Percentiles rank a stretch among this genome's conserved stretches.
Evolutionary conservation across 2,797 vertebrate species (phyloP).

Genomic region (Phataginus tetradactyla): DNA sequence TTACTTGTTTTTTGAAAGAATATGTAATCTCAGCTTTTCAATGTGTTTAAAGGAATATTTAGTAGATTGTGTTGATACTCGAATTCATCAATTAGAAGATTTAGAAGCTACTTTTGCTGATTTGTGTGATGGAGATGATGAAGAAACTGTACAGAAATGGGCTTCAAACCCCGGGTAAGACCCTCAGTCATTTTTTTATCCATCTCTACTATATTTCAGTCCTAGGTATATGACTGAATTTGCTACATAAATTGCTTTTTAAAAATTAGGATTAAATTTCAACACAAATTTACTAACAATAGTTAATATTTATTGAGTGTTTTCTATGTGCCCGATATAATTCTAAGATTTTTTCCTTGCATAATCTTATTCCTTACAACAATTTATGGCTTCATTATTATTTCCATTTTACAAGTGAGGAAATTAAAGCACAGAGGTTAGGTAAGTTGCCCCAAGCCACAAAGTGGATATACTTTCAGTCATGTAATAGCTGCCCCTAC

Average conservation of each 20-base stretch:
- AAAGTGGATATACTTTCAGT: background rate
- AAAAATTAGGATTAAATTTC: background rate
- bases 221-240: background rate
- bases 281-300: background rate
- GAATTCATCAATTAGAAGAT: slow-evolving; percentile 94
- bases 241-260: background rate
- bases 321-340: background rate
- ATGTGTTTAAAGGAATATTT: slow-evolving; percentile 86
- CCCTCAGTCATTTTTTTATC: background rate
- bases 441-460: background rate
- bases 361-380: background rate
- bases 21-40: slow-evolving; percentile 52
- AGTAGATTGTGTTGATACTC: slow-evolving; percentile 92
- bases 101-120: slow-evolving; percentile 96
- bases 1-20: slow-evolving; percentile 44
- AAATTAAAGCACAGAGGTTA: background rate
- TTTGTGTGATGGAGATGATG: slow-evolving; percentile 93
- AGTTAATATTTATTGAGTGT: background rate
- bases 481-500: background rate
- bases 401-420: background rate
- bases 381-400: background rate
- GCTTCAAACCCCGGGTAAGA: slow-evolving; percentile 91
- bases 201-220: background rate
- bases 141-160: slow-evolving; percentile 91
- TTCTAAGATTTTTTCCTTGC: background rate